phyloP scores from a whole-genome alignment of 2,888 invertebrate species.

The Agrochola macilenta region DNA sequence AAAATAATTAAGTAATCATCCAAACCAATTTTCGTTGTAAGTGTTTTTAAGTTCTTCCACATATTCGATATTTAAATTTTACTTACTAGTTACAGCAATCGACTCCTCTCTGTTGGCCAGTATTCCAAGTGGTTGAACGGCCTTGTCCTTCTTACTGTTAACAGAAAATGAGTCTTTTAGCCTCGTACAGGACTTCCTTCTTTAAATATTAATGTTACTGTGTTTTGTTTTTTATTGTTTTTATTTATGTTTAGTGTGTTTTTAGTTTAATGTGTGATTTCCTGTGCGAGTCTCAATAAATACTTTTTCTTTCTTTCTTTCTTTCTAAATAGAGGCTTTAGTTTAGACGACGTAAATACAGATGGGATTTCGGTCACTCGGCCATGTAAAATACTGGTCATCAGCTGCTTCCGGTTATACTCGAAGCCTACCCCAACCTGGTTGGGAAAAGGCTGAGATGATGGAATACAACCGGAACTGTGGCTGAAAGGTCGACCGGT shows the following conservation, averaged over 20 bases:
- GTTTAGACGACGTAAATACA: too few species aligned
- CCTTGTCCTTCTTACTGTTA: not conserved
- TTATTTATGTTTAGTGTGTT: too few species aligned
- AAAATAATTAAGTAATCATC: not conserved
- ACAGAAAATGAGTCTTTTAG: not conserved
- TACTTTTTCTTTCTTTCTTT: too few species aligned
- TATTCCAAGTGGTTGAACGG: slow-evolving; percentile 7
- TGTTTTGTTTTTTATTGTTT: too few species aligned
- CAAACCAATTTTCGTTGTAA: not conserved
- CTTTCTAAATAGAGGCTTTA: not conserved
- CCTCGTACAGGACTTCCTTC: too few species aligned
- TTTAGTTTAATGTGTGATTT: too few species aligned
- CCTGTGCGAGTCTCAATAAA: too few species aligned
- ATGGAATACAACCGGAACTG: not conserved
- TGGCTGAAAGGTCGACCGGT: not conserved
- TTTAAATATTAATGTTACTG: too few species aligned
- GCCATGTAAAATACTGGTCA: not conserved
- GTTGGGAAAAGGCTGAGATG: not conserved
- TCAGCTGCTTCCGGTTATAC: not conserved
- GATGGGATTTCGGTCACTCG: not conserved
- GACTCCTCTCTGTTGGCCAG: not conserved
- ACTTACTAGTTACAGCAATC: slow-evolving; percentile 20
- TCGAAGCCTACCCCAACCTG: not conserved
- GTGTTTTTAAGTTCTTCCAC: not conserved
- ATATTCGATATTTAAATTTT: not conserved